Percentiles rank a stretch among this genome's conserved stretches.
Evolutionary conservation across 1,140 invertebrate genomes (phyloP).

Genomic region (Papilio xuthus): DNA sequence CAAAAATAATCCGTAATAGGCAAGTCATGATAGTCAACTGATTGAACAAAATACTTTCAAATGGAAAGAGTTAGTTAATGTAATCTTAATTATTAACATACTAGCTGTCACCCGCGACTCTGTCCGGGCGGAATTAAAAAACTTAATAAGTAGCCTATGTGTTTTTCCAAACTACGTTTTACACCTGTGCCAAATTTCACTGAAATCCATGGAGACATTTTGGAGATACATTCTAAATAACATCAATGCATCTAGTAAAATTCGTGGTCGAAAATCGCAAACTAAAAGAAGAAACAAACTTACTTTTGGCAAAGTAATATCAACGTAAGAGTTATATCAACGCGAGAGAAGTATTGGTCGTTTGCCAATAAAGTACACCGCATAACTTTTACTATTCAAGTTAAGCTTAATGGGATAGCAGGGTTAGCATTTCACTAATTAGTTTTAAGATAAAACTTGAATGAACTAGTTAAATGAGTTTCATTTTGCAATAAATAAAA

Average conservation of each 20-base stretch:
- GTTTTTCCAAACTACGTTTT: too few relatives aligned
- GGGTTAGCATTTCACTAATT: background rate
- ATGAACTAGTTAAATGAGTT: background rate
- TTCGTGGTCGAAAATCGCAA: background rate
- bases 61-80: background rate
- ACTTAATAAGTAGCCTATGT: too few relatives aligned
- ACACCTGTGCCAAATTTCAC: too few relatives aligned
- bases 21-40: background rate
- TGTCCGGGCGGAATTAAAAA: too few relatives aligned
- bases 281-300: background rate
- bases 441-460: background rate
- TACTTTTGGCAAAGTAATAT: constrained; percentile 15
- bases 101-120: too few relatives aligned
- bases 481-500: background rate
- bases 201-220: too few relatives aligned
- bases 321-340: background rate
- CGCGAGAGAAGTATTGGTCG: background rate
- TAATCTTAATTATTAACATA: background rate
- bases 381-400: background rate
- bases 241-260: too few relatives aligned
- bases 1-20: constrained; percentile 10
- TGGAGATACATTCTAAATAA: too few relatives aligned
- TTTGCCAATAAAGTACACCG: constrained; percentile 12
- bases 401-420: background rate
- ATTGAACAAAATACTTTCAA: background rate